A percentile compares a stretch with the other conserved stretches of the same genome.
Evolutionary conservation across 2,797 vertebrate species (phyloP).

Genomic region (Muscicapa comitata): DNA sequence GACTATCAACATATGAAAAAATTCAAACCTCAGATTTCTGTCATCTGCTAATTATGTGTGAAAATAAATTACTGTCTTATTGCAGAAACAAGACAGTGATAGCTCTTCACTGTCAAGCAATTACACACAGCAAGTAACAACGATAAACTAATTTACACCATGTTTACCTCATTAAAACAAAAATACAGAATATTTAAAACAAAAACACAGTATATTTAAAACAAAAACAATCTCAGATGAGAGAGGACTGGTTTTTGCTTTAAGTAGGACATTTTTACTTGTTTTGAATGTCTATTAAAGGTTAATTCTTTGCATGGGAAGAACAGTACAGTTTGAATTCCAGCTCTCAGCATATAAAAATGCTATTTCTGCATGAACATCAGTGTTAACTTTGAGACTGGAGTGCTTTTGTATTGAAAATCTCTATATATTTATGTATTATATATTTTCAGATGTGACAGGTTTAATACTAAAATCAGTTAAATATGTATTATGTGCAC

Average conservation of each 20-base stretch:
- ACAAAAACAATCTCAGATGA: neutral
- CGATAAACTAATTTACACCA: neutral
- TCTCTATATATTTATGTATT: neutral
- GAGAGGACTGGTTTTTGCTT: neutral
- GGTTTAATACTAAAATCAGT: neutral
- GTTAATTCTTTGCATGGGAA: neutral
- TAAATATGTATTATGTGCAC: neutral
- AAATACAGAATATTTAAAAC: neutral
- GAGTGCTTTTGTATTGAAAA: neutral
- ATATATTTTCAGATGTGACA: neutral
- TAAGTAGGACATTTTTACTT: neutral
- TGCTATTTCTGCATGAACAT: neutral
- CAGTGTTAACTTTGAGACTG: neutral
- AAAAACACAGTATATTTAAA: neutral
- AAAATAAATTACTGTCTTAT: neutral
- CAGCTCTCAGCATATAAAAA: neutral
- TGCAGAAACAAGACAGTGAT: neutral
- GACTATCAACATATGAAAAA: neutral
- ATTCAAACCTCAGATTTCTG: neutral
- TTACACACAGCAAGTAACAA: neutral
- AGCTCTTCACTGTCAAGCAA: neutral
- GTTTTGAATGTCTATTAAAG: neutral
- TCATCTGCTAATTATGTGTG: neutral
- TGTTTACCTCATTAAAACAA: neutral
- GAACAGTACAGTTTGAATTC: neutral